Evolutionary conservation across 2,113 vertebrate genomes (phyloP).

Genomic region (Ochotona curzoniae): DNA sequence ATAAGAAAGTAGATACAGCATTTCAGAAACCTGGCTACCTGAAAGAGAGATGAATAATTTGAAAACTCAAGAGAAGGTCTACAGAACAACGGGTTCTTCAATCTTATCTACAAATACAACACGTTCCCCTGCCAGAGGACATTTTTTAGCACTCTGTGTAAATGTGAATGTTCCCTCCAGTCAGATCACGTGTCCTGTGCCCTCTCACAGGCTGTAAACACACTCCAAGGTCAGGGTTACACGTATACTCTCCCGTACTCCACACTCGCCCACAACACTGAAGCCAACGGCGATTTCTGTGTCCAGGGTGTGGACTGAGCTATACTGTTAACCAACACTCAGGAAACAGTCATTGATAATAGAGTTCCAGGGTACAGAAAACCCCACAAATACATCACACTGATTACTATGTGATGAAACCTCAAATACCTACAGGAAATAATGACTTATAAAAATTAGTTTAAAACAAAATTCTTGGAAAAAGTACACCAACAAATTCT

Average conservation of each 20-base stretch:
- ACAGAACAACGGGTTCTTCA: background rate
- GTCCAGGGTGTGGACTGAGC: background rate
- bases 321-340: background rate
- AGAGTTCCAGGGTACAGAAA: slow-evolving; percentile 25
- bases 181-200: background rate
- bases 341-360: slow-evolving; percentile 27
- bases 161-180: background rate
- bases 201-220: background rate
- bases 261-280: background rate
- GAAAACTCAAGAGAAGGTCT: slow-evolving; percentile 27
- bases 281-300: slow-evolving; percentile 3
- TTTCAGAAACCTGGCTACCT: slow-evolving; percentile 92
- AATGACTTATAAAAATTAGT: background rate
- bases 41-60: slow-evolving; percentile 79
- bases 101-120: slow-evolving; percentile 49
- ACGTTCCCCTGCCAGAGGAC: background rate
- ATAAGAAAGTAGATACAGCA: slow-evolving; percentile 94
- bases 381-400: background rate
- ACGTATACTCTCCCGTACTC: background rate
- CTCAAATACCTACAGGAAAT: slow-evolving; percentile 39
- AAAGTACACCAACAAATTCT: slow-evolving; percentile 33
- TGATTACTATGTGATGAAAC: background rate
- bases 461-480: slow-evolving; percentile 40
- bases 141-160: too few species aligned
- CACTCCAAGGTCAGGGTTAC: background rate